Evolutionary conservation across 30 jellyfish, hydroid and myxozoan genomes (phyloP).

Genomic region (Aurelia sp.): DNA sequence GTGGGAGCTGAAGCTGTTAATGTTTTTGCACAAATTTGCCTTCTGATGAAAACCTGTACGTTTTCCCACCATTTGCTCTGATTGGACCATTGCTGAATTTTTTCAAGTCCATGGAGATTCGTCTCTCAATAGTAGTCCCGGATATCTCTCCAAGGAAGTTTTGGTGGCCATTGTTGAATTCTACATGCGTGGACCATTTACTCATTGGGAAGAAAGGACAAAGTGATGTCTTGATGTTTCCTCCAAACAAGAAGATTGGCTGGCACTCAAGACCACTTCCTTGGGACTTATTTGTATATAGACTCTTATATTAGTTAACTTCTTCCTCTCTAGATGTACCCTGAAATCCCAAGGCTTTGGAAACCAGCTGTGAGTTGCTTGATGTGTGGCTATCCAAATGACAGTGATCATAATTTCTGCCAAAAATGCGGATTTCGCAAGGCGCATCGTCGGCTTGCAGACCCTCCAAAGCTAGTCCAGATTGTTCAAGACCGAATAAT

Average conservation of each 20-base stretch:
- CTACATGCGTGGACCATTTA: no score
- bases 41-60: slow-evolving; percentile 3
- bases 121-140: no score
- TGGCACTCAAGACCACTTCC: no score
- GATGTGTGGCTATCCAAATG: slow-evolving; percentile 1
- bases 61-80: slow-evolving; percentile 25
- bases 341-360: slow-evolving; percentile 21
- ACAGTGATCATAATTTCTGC: slow-evolving; percentile 5
- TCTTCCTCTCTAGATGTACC: neutral
- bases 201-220: neutral
- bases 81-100: neutral
- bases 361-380: slow-evolving; percentile 14
- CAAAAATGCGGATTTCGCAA: slow-evolving; percentile 12
- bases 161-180: no score
- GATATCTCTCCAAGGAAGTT: no score
- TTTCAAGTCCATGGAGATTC: no score
- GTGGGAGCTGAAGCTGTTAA: no score
- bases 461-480: slow-evolving; percentile 14
- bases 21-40: slow-evolving; percentile 15
- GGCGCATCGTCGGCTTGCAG: neutral
- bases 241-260: no score
- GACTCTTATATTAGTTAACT: no score
- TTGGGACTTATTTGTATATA: no score
- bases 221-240: neutral
- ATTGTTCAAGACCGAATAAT: slow-evolving; percentile 1